These are phyloP conservation scores for Crax fasciolata DNA, from an alignment of 2,797 vertebrate genomes.

Conservation along the genomic window DNA sequence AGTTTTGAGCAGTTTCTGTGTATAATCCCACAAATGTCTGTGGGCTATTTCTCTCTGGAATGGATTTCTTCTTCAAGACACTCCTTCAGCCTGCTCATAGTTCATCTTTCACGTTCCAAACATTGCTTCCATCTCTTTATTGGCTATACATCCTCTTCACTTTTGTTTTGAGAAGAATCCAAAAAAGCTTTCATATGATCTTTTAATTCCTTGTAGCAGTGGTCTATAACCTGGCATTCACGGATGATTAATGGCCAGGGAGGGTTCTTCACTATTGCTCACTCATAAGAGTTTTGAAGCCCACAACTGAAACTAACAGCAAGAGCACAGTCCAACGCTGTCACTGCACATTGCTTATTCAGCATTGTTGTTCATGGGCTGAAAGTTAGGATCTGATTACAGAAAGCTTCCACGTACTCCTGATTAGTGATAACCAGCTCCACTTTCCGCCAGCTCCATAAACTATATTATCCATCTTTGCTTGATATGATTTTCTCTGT, in stretches of 20 bases:
- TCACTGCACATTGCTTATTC: rapidly evolving
- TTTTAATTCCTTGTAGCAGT: conserved; percentile 3
- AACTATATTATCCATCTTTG: background rate
- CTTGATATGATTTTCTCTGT: background rate
- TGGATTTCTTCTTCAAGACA: conserved; percentile 36
- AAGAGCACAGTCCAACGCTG: background rate
- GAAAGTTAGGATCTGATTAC: background rate
- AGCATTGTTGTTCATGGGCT: background rate
- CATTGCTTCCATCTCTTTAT: background rate
- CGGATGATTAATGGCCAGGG: background rate
- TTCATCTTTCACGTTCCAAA: background rate
- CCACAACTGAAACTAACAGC: background rate
- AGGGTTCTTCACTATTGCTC: background rate
- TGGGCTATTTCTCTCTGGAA: background rate
- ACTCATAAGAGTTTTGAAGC: background rate
- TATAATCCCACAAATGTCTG: background rate
- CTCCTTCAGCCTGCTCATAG: background rate
- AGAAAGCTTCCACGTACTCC: background rate
- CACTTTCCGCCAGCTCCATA: background rate
- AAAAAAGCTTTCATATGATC: background rate
- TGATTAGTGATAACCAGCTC: background rate
- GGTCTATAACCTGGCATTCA: background rate
- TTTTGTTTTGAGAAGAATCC: background rate
- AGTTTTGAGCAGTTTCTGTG: background rate
- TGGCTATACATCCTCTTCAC: background rate